These are phyloP conservation scores for Drosophila lini DNA, from an alignment of 1,140 invertebrate genomes.

Conservation along the genomic window DNA sequence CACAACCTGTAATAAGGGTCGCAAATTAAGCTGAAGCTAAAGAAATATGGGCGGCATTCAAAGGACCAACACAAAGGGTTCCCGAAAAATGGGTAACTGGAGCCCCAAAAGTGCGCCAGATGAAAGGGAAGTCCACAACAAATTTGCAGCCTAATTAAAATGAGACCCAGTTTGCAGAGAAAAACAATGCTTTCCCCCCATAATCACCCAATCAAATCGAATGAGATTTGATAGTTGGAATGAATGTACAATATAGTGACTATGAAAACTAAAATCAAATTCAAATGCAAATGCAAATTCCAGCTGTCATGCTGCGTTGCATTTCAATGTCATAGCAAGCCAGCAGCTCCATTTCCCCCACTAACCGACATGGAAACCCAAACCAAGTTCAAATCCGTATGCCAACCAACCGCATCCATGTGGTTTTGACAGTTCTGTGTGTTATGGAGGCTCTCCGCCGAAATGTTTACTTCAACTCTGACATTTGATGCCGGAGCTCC, in stretches of 20 bases:
- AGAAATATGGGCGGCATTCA: slow-evolving; percentile 1
- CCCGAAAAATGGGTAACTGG: neutral
- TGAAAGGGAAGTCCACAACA: slow-evolving; percentile 10
- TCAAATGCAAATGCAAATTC: slow-evolving; percentile 37
- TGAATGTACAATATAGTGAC: neutral
- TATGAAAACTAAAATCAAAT: slow-evolving; percentile 4
- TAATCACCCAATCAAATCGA: slow-evolving; percentile 43
- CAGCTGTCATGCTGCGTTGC: slow-evolving; percentile 38
- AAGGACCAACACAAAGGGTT: slow-evolving; percentile 6
- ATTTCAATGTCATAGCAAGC: slow-evolving; percentile 43
- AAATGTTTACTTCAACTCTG: slow-evolving; percentile 47
- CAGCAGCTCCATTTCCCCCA: neutral
- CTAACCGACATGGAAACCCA: neutral
- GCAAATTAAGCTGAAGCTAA: slow-evolving; percentile 24
- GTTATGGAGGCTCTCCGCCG: slow-evolving; percentile 29
- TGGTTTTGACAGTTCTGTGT: slow-evolving; percentile 49
- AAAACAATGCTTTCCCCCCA: slow-evolving; percentile 13
- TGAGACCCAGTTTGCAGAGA: slow-evolving; percentile 16
- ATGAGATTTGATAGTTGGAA: slow-evolving; percentile 23
- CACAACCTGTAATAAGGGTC: slow-evolving; percentile 28
- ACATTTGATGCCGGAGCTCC: slow-evolving; percentile 43
- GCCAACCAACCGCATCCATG: slow-evolving; percentile 8
- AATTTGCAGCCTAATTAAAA: slow-evolving; percentile 42
- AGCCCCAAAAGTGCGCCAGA: slow-evolving; percentile 24
- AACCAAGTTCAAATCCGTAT: slow-evolving; percentile 5